Conservation (phyloP, 2,888 invertebrate species). For the Calameuta idolon region DNA sequence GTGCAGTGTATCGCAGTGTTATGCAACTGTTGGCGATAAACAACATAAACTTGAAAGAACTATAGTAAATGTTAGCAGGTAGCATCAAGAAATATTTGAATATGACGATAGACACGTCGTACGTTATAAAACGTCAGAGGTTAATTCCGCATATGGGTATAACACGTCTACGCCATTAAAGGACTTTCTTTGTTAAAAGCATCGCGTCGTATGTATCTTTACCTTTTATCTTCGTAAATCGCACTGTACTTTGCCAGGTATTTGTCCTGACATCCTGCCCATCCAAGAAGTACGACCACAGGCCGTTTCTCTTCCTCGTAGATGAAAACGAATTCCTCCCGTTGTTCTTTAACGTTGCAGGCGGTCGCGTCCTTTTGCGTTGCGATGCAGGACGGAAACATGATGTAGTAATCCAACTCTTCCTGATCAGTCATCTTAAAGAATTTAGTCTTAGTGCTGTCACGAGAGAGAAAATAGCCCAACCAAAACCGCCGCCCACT, state of each 20-base stretch:
- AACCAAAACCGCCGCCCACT: not conserved
- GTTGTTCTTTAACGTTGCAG: constrained; percentile 48
- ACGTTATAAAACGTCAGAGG: too few species aligned
- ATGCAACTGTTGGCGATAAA: constrained; percentile 71
- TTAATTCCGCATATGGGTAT: too few species aligned
- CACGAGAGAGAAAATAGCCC: not conserved
- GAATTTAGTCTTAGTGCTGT: not conserved
- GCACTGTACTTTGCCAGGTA: constrained; percentile 83
- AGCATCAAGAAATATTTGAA: too few species aligned
- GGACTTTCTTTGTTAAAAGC: too few species aligned
- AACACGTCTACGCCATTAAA: too few species aligned
- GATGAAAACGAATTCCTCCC: constrained; percentile 71
- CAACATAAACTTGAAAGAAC: too few species aligned
- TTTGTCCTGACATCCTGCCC: constrained; percentile 84
- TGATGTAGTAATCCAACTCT: constrained; percentile 74
- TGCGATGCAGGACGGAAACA: constrained; percentile 71
- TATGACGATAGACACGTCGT: too few species aligned
- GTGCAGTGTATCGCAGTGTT: constrained; percentile 79
- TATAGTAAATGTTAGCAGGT: too few species aligned
- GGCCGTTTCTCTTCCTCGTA: constrained; percentile 75
- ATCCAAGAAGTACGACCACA: constrained; percentile 79
- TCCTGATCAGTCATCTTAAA: constrained; percentile 61
- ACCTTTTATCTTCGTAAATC: constrained; percentile 83
- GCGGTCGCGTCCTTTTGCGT: constrained; percentile 43
- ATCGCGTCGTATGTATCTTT: not conserved